Evolutionary conservation across 2,113 vertebrate species (phyloP), one percentile per base, ranked within the genome.

Genomic region (Siniperca chuatsi): DNA sequence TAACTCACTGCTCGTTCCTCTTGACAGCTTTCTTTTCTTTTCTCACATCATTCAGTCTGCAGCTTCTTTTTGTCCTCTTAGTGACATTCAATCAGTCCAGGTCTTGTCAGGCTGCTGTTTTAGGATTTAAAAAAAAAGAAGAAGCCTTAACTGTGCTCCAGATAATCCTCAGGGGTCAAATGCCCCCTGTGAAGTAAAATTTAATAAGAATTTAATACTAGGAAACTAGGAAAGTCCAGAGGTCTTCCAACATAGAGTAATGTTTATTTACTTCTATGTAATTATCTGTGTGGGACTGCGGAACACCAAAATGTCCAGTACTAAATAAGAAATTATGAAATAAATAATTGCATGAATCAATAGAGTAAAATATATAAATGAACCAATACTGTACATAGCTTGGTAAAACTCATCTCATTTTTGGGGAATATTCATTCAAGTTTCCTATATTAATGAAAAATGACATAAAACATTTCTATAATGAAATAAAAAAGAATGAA

Each of bases 171-270:
- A 58, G 35, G 40, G 25, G 8, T 64, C 20, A 18, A 4, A 46
- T 6, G 10, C 20, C 12, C 4, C 18, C 3, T 6, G 3, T 75
- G 33, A 57, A 29, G 37, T 58, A 33, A 25, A 52, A 33, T 66
- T 55, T 0, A 33, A 15, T 4, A 42, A 42, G 42, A 44, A 15
- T 55, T 52, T 65, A 78, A 84, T 52, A 15, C 16, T 50, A 79
- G 67, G 52, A 83, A 83, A 6, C 4, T 66, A 66, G 55, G 33
- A 65, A 78, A 60, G 57, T 79, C 48, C 67, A 72, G 48, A 85
- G 74, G 66, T 86, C 77, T 87, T 89, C 79, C 72, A 68, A 11
- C 16, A 15, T 79, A 79, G 33, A 55, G 11, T 46, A 13, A 46
- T 74, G 35, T 52, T 83, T 20, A 70, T 84, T 74, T 68, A 61